A percentile compares a stretch with the other conserved stretches of the same genome.
Evolutionary conservation across 2,888 invertebrate genomes (phyloP).

Genomic region (Biston betularia): DNA sequence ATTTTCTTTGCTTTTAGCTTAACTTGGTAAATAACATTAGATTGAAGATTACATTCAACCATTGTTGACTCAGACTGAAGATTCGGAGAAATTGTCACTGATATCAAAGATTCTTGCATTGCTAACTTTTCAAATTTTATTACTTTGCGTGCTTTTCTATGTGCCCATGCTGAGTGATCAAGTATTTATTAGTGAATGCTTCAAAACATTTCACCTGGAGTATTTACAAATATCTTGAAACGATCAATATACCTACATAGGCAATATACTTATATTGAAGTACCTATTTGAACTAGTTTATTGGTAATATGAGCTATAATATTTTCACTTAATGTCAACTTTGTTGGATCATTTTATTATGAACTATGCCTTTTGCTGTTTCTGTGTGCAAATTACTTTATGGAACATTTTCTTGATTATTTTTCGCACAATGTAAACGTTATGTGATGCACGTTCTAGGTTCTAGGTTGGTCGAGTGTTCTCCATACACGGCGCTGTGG

Average conservation of each 20-base stretch:
- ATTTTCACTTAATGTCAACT: not conserved
- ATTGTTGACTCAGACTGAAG: not conserved
- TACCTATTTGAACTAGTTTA: not conserved
- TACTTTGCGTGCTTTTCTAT: conserved; percentile 1
- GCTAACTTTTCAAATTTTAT: not conserved
- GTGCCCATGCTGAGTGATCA: not conserved
- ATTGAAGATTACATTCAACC: not conserved
- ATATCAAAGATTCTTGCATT: not conserved
- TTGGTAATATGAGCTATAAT: not conserved
- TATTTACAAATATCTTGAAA: not conserved
- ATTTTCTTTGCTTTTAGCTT: too few species aligned
- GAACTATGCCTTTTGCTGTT: not conserved
- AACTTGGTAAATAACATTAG: too few species aligned
- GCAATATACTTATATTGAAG: not conserved
- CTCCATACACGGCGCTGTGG: too few species aligned
- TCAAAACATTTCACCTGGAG: not conserved
- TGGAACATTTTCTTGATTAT: not conserved
- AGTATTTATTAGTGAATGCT: not conserved
- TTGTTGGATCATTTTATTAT: not conserved
- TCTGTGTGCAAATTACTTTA: not conserved
- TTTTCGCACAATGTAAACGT: not conserved
- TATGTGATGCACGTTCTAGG: conserved; percentile 6
- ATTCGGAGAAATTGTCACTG: conserved; percentile 12
- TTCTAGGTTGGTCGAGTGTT: not conserved
- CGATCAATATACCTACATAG: too few species aligned